Evolutionary conservation across 1,140 invertebrate genomes (phyloP).

Genomic region (Pissodes strobi): DNA sequence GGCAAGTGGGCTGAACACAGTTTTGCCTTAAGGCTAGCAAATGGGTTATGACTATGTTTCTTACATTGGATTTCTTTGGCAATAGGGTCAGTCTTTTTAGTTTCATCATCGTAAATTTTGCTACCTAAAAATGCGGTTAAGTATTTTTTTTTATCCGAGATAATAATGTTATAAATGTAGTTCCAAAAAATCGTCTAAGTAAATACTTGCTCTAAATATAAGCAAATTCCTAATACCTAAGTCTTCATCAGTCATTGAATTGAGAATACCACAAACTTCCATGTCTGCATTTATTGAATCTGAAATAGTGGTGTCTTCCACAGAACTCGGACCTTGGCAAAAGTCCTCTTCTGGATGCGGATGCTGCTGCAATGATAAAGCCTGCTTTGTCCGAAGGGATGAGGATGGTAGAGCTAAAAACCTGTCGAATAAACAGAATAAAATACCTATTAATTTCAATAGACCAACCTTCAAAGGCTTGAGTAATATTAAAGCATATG

Average conservation of each 20-base stretch:
- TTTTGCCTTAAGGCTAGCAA: conserved; percentile 54
- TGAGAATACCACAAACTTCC: conserved; percentile 58
- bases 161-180: conserved; percentile 6
- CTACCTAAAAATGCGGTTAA: conserved; percentile 18
- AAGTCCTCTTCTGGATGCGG: conserved; percentile 51
- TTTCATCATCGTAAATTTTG: conserved; percentile 45
- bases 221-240: too few species aligned
- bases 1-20: conserved; percentile 56
- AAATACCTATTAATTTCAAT: not conserved
- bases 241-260: conserved; percentile 49
- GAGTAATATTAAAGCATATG: too few species aligned
- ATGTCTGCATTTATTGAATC: conserved; percentile 60
- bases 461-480: too few species aligned
- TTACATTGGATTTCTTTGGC: conserved; percentile 50
- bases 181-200: too few species aligned
- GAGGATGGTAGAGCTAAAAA: conserved; percentile 51
- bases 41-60: conserved; percentile 49
- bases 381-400: conserved; percentile 50
- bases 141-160: not conserved
- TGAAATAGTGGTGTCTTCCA: conserved; percentile 57
- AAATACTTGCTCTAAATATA: too few species aligned
- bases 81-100: conserved; percentile 52
- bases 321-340: conserved; percentile 55
- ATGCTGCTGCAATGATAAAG: conserved; percentile 47
- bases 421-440: conserved; percentile 23